These are phyloP conservation scores for Aphodius sticticus DNA, from an alignment of 2,888 invertebrate genomes.

Conservation along the genomic window DNA sequence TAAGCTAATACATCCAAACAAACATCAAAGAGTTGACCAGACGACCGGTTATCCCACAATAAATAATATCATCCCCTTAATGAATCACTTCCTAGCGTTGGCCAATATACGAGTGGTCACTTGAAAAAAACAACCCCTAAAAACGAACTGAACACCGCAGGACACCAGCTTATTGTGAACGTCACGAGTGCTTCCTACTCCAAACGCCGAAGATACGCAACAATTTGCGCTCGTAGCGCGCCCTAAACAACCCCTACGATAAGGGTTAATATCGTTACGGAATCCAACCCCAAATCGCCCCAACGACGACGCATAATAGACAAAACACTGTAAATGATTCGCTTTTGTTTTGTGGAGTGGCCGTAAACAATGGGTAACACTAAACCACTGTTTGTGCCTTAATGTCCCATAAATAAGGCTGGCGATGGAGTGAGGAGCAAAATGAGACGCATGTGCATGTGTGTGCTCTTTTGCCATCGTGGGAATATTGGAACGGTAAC, in stretches of 20 bases:
- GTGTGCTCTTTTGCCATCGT: slow-evolving; percentile 23
- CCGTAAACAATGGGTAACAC: slow-evolving; percentile 59
- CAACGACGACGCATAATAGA: slow-evolving; percentile 51
- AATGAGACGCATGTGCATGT: slow-evolving; percentile 15
- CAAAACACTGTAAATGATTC: slow-evolving; percentile 60
- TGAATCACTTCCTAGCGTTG: not conserved
- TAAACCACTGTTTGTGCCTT: slow-evolving; percentile 58
- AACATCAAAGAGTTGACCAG: not conserved
- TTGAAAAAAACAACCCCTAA: slow-evolving; percentile 38
- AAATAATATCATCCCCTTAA: slow-evolving; percentile 37
- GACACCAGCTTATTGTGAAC: slow-evolving; percentile 50
- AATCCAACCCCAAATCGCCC: slow-evolving; percentile 30
- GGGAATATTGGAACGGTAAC: slow-evolving; percentile 22
- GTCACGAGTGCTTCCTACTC: slow-evolving; percentile 44
- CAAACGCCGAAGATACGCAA: slow-evolving; percentile 39
- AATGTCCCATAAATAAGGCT: slow-evolving; percentile 52
- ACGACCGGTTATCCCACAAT: slow-evolving; percentile 37
- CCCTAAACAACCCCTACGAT: slow-evolving; percentile 25
- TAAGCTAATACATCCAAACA: not conserved
- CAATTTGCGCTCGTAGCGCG: slow-evolving; percentile 17
- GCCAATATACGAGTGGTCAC: not conserved
- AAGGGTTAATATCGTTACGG: slow-evolving; percentile 13
- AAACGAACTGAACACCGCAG: slow-evolving; percentile 49
- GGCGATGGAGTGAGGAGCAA: slow-evolving; percentile 7
- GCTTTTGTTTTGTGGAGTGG: slow-evolving; percentile 60